Percentiles rank a stretch among this genome's conserved stretches.
phyloP scores from a whole-genome alignment of 2,113 vertebrate genomes.

The Phycodurus eques region DNA sequence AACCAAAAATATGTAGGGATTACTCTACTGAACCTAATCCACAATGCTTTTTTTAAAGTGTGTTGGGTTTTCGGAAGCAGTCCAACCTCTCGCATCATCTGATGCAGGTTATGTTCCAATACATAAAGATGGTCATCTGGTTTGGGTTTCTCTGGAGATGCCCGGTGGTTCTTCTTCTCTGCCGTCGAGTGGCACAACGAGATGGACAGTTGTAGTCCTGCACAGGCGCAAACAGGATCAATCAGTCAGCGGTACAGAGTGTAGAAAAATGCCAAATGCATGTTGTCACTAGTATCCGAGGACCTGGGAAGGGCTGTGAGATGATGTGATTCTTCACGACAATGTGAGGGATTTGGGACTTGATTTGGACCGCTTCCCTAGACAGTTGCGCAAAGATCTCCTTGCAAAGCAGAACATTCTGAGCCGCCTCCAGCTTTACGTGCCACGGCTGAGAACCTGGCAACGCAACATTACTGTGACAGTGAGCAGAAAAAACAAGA shows the following conservation, averaged over 20 bases:
- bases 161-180: constrained; percentile 85
- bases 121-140: constrained; percentile 94
- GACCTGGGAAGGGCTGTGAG: constrained; percentile 95
- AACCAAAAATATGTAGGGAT: too few relatives aligned
- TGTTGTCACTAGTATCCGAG: constrained; percentile 15
- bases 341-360: constrained; percentile 97
- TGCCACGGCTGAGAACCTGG: constrained; percentile 92
- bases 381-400: constrained; percentile 98
- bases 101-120: constrained; percentile 93
- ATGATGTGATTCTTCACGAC: constrained; percentile 99
- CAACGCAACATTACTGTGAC: neutral
- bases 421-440: constrained; percentile 89
- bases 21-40: too few relatives aligned
- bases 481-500: neutral
- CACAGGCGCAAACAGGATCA: neutral
- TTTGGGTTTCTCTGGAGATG: constrained; percentile 82
- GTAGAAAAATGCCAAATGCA: neutral
- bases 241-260: neutral
- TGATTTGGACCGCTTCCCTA: constrained; percentile 96
- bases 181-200: constrained; percentile 92
- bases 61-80: neutral
- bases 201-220: constrained; percentile 92
- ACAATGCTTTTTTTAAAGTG: neutral
- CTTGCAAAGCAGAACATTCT: constrained; percentile 95
- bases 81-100: constrained; percentile 92